Evolutionary conservation across 2,797 vertebrate genomes (phyloP).

Genomic region (Australoheros facetus): DNA sequence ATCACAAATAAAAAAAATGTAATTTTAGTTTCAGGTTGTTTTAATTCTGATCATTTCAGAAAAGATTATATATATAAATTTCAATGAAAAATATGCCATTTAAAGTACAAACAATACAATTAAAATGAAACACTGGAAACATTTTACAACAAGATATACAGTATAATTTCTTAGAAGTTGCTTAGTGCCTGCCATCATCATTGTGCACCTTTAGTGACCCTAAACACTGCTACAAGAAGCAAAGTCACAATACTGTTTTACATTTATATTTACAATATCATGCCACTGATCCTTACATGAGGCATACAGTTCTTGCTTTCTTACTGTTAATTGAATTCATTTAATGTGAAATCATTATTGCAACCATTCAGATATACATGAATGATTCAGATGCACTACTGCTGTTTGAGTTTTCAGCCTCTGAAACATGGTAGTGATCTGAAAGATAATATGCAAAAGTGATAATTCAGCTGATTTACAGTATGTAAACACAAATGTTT

Average conservation of each 20-base stretch:
- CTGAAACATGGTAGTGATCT: conserved; percentile 67
- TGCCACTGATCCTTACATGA: background rate
- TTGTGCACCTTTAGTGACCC: background rate
- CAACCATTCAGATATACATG: conserved; percentile 24
- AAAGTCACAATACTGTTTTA: background rate
- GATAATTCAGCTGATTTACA: background rate
- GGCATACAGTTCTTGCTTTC: background rate
- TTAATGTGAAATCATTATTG: too few relatives aligned
- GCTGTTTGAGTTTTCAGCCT: conserved; percentile 22
- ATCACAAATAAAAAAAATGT: too few relatives aligned
- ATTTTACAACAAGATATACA: background rate
- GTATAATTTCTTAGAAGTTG: background rate
- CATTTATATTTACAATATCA: background rate
- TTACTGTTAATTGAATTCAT: background rate
- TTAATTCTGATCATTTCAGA: background rate
- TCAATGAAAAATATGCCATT: background rate
- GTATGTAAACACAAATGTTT: background rate
- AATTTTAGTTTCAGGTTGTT: background rate
- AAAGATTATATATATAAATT: background rate
- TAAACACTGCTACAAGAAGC: background rate
- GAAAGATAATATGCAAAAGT: conserved; percentile 22
- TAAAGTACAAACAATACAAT: background rate
- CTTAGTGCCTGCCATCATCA: background rate
- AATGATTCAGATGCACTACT: conserved; percentile 41
- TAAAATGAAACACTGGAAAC: background rate